Conservation (phyloP, 2,888 invertebrate species). For the Sisyra terminalis region DNA sequence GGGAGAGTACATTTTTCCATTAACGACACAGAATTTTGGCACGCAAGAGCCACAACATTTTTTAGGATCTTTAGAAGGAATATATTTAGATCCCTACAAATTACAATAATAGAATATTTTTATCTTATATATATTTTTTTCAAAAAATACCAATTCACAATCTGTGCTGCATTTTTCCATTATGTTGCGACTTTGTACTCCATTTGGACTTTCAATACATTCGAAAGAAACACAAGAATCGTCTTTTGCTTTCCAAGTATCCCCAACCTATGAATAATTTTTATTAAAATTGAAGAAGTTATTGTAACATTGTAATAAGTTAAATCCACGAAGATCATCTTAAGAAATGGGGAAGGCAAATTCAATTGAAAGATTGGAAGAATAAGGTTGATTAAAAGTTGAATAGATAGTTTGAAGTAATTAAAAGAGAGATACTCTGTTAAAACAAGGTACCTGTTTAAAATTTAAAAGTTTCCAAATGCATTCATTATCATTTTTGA, state of each 20-base stretch:
- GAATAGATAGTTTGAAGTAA: too few species aligned
- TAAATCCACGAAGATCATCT: too few species aligned
- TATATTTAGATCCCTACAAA: conserved; percentile 38
- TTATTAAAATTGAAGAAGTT: too few species aligned
- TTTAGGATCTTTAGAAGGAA: conserved; percentile 21
- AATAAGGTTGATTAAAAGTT: too few species aligned
- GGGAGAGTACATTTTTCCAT: conserved; percentile 24
- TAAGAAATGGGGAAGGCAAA: too few species aligned
- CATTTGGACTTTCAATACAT: conserved; percentile 30
- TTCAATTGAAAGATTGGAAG: too few species aligned
- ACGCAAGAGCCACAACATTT: conserved; percentile 43
- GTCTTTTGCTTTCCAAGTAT: conserved; percentile 35
- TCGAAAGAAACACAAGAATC: conserved; percentile 38
- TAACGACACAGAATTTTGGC: conserved; percentile 34
- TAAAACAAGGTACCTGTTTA: too few species aligned
- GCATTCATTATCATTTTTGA: too few species aligned
- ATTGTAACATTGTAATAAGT: too few species aligned
- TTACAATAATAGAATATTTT: conserved; percentile 10
- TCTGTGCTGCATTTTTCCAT: conserved; percentile 34
- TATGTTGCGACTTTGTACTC: conserved; percentile 33
- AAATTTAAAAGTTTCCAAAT: too few species aligned
- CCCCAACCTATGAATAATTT: conserved; percentile 36
- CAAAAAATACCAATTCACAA: conserved; percentile 21
- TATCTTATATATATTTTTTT: neutral
- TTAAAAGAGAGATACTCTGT: too few species aligned